Evolutionary conservation across 1,140 invertebrate species (phyloP).

Genomic region (Drosophila ficusphila): DNA sequence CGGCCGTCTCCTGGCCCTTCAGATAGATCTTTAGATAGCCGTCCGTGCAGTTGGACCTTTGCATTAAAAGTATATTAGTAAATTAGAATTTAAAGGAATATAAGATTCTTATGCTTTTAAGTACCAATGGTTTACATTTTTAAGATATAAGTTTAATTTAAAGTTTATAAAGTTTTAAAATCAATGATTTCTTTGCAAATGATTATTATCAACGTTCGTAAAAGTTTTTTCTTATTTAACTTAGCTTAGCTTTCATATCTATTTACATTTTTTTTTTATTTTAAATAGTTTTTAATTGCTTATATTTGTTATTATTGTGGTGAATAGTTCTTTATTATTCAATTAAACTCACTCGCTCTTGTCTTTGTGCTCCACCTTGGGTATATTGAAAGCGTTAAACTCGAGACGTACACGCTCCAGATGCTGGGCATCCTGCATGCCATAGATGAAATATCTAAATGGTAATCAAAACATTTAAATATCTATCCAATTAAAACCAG

Average conservation of each 20-base stretch:
- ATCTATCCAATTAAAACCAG: not conserved
- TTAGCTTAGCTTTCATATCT: no score
- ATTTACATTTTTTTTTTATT: no score
- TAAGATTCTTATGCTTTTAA: no score
- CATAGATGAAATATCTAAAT: conserved; percentile 96
- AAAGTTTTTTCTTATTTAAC: no score
- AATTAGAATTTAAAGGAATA: not conserved
- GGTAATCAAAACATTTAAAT: not conserved
- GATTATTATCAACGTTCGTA: no score
- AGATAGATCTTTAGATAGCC: conserved; percentile 96
- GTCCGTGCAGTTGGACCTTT: conserved; percentile 90
- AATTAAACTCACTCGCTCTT: conserved; percentile 69
- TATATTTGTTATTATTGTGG: no score
- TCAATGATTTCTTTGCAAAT: no score
- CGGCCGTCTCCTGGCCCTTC: conserved; percentile 96
- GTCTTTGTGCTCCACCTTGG: conserved; percentile 88
- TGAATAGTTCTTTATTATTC: no score
- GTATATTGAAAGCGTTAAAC: conserved; percentile 95
- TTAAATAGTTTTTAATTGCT: no score
- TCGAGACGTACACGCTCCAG: conserved; percentile 95
- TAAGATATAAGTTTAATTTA: no score
- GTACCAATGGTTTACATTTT: no score
- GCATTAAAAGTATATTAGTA: not conserved
- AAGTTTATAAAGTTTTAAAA: no score
- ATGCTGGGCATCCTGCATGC: conserved; percentile 97